Conservation (phyloP, 2,888 invertebrate species). For the Stenchaetothrips biformis region DNA sequence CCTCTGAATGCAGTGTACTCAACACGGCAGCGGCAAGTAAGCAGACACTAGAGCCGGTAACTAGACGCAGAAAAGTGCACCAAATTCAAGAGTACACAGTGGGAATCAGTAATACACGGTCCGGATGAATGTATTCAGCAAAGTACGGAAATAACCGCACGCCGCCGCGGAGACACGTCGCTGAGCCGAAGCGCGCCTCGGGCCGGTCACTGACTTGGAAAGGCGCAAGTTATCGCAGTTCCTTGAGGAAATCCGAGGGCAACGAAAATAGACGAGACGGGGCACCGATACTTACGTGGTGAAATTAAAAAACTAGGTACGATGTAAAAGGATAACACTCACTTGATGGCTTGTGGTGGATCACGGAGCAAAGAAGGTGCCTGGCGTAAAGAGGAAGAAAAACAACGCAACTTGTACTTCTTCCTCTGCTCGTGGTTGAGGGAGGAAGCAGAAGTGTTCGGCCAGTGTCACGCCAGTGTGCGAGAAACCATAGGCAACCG, state of each 20-base stretch:
- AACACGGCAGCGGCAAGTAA: too few species aligned
- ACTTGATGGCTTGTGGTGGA: conserved; percentile 11
- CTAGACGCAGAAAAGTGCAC: too few species aligned
- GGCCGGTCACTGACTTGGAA: not conserved
- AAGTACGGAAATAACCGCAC: not conserved
- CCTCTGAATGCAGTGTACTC: too few species aligned
- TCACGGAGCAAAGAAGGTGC: not conserved
- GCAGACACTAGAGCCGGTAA: too few species aligned
- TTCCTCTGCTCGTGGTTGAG: not conserved
- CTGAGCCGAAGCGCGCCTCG: not conserved
- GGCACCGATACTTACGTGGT: not conserved
- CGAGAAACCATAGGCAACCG: not conserved
- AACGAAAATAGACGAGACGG: not conserved
- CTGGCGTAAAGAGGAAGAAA: conserved; percentile 15
- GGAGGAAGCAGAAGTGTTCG: not conserved
- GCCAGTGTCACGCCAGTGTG: too few species aligned
- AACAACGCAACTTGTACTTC: not conserved
- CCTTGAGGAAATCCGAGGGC: not conserved
- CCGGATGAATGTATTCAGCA: too few species aligned
- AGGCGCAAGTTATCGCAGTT: too few species aligned
- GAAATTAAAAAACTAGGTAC: not conserved
- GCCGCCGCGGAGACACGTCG: not conserved
- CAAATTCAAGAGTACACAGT: too few species aligned
- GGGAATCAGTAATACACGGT: too few species aligned
- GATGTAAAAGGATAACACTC: conserved; percentile 13